Conservation (phyloP, 2,888 invertebrate genomes). For the Parnassius smintheus region DNA sequence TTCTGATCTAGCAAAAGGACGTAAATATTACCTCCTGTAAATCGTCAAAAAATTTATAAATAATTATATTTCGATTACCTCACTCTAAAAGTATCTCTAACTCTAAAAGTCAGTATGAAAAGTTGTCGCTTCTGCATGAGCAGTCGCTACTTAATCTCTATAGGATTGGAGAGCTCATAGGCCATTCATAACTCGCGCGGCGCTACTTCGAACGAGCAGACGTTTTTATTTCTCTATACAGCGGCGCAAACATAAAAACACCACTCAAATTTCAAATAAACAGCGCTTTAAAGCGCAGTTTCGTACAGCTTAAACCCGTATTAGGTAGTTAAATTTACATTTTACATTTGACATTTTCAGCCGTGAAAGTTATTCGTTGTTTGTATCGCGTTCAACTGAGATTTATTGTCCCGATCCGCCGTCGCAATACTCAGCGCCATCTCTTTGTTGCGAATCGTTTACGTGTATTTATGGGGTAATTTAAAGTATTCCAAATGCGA, state of each 20-base stretch:
- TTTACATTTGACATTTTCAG: conserved; percentile 77
- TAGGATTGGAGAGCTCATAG: conserved; percentile 57
- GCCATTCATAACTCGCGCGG: conserved; percentile 68
- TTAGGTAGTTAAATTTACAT: conserved; percentile 80
- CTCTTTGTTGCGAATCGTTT: conserved; percentile 66
- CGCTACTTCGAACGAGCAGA: conserved; percentile 55
- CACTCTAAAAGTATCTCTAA: no score
- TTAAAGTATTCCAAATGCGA: conserved; percentile 62
- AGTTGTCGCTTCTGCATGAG: conserved; percentile 12
- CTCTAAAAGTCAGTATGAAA: neutral
- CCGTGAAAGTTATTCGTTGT: conserved; percentile 73
- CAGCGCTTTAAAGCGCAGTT: conserved; percentile 68
- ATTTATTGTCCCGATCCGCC: conserved; percentile 56
- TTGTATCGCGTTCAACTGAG: conserved; percentile 50
- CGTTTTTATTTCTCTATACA: conserved; percentile 72
- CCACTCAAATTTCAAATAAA: conserved; percentile 74
- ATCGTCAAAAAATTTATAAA: no score
- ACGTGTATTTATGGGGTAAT: conserved; percentile 72
- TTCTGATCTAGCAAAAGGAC: no score
- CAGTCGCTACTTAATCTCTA: conserved; percentile 41
- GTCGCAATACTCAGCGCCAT: conserved; percentile 50
- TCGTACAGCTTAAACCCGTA: conserved; percentile 64
- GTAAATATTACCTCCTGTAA: no score
- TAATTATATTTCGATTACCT: no score
- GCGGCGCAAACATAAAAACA: conserved; percentile 73